Conservation (phyloP, 2,888 invertebrate species). For the Erebia aethiops region DNA sequence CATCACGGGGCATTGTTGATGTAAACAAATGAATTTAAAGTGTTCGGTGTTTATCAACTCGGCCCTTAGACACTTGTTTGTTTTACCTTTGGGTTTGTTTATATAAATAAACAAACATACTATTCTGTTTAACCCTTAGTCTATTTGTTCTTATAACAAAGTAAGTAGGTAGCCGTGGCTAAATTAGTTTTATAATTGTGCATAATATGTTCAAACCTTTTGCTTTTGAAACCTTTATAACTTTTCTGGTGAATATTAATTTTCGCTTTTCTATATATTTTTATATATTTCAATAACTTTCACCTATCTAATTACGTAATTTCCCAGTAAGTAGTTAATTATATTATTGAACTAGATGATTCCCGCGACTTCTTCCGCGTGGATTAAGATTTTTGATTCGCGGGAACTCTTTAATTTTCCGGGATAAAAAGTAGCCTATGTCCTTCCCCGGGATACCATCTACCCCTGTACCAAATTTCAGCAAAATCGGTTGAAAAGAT, state of each 20-base stretch:
- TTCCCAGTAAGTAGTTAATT: not conserved
- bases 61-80: conserved; percentile 55
- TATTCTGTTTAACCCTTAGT: conserved; percentile 18
- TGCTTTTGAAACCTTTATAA: not conserved
- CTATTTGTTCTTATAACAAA: conserved; percentile 6
- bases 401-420: too few species aligned
- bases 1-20: conserved; percentile 63
- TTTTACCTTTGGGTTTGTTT: conserved; percentile 42
- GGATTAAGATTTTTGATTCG: too few species aligned
- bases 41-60: conserved; percentile 67
- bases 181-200: not conserved
- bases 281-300: not conserved
- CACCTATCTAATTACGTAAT: not conserved
- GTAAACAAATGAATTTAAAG: conserved; percentile 69
- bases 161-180: not conserved
- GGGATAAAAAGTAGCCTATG: too few species aligned
- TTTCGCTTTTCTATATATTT: not conserved
- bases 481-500: too few species aligned
- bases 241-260: not conserved
- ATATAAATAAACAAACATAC: conserved; percentile 42
- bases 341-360: too few species aligned
- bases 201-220: not conserved
- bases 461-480: too few species aligned
- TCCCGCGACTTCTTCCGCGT: too few species aligned
- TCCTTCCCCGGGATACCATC: too few species aligned